These are phyloP conservation scores for Cryptocephalus primarius DNA, from an alignment of 2,888 invertebrate genomes.

Conservation along the genomic window DNA sequence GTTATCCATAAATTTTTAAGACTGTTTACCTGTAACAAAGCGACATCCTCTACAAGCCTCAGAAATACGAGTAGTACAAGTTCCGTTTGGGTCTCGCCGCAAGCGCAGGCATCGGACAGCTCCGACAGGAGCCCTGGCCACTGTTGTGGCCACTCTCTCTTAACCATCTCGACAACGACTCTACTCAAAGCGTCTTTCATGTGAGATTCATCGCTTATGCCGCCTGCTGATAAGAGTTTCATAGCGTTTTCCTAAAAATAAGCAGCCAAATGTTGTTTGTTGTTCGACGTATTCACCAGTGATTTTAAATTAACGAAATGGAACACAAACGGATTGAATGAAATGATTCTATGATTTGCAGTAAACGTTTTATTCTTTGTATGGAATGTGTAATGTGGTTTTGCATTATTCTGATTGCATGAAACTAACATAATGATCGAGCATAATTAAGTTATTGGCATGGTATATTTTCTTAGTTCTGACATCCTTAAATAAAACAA, in stretches of 20 bases:
- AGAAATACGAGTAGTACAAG: slow-evolving; percentile 81
- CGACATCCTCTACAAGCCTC: slow-evolving; percentile 87
- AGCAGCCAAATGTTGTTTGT: not conserved
- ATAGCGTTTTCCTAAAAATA: slow-evolving; percentile 66
- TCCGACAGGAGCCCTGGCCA: slow-evolving; percentile 83
- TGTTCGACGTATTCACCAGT: no score
- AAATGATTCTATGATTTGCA: no score
- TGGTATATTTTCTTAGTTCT: no score
- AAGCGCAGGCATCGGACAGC: slow-evolving; percentile 68
- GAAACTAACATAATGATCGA: no score
- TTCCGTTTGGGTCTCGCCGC: slow-evolving; percentile 82
- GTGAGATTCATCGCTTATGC: slow-evolving; percentile 63
- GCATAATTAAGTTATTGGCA: no score
- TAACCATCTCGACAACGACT: slow-evolving; percentile 94
- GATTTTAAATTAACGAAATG: no score
- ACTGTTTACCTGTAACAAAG: slow-evolving; percentile 62
- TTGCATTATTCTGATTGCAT: no score
- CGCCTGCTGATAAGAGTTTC: slow-evolving; percentile 68
- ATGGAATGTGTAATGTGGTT: no score
- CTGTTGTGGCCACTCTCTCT: slow-evolving; percentile 95
- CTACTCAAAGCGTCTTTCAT: slow-evolving; percentile 78
- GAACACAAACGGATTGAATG: no score
- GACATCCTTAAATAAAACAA: no score
- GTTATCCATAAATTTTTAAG: no score
- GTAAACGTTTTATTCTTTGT: no score